phyloP scores from a whole-genome alignment of 2,888 invertebrate species.

The Drosophila nigritarsus region DNA sequence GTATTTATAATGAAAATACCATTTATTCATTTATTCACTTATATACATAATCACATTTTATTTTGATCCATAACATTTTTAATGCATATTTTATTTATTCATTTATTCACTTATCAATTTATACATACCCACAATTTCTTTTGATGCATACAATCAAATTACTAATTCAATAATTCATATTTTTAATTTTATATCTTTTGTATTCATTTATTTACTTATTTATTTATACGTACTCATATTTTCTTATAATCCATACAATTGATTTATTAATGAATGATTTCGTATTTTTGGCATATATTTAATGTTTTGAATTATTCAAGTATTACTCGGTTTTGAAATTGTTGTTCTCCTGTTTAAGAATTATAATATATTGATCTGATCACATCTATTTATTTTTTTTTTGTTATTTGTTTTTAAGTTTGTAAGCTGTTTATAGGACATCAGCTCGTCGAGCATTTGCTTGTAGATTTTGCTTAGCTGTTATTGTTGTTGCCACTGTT shows the following conservation, averaged over 20 bases:
- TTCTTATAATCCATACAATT: background rate
- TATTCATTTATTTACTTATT: background rate
- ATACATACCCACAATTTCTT: background rate
- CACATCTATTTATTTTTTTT: too few relatives aligned
- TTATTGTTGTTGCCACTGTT: slow-evolving; percentile 43
- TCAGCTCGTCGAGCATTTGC: background rate
- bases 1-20: background rate
- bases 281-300: background rate
- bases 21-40: background rate
- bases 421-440: background rate
- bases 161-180: background rate
- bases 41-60: background rate
- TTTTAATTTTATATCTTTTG: background rate
- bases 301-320: background rate
- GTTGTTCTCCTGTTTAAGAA: background rate
- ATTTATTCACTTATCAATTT: background rate
- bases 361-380: background rate
- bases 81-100: background rate
- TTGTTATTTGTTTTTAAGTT: background rate
- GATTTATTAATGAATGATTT: background rate
- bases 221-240: background rate
- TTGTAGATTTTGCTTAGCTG: background rate
- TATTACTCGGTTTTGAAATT: background rate
- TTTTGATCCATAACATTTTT: background rate
- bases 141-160: background rate